Conservation (phyloP, 2,113 vertebrate genomes). For the Murina feae region DNA sequence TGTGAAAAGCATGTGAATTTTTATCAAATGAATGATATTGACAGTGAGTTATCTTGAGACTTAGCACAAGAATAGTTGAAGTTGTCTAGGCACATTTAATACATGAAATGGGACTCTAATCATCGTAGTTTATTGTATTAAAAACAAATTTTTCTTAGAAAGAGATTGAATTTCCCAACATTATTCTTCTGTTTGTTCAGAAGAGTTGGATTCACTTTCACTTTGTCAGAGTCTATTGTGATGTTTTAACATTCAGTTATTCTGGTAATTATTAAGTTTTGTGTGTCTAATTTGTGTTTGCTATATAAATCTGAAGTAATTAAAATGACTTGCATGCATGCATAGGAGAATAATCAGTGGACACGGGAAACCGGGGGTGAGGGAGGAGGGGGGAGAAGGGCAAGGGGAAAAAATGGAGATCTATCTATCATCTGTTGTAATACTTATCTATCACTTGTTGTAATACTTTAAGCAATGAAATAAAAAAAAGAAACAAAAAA, state of each 20-base stretch:
- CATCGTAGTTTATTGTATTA: neutral
- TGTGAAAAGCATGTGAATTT: neutral
- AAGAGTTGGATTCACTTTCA: neutral
- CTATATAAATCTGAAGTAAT: neutral
- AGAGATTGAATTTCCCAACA: neutral
- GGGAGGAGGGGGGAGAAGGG: too few relatives aligned
- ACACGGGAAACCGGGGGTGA: too few relatives aligned
- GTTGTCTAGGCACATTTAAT: neutral
- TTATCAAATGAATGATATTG: neutral
- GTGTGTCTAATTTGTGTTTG: neutral
- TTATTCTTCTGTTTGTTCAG: neutral
- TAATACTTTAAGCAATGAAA: too few relatives aligned
- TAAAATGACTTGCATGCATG: too few relatives aligned
- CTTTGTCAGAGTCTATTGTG: neutral
- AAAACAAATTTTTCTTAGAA: neutral
- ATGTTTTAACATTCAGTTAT: neutral
- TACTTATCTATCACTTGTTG: too few relatives aligned
- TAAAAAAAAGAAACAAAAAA: too few relatives aligned
- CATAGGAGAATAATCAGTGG: too few relatives aligned
- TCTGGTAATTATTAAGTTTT: neutral
- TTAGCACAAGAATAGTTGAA: neutral
- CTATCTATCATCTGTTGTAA: too few relatives aligned
- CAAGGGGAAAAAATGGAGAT: too few relatives aligned
- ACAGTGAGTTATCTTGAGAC: neutral
- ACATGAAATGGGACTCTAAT: neutral